A percentile compares a stretch with the other conserved stretches of the same genome.
Conservation (phyloP, 2,113 vertebrate genomes). For the Phrynosoma platyrhinos region DNA sequence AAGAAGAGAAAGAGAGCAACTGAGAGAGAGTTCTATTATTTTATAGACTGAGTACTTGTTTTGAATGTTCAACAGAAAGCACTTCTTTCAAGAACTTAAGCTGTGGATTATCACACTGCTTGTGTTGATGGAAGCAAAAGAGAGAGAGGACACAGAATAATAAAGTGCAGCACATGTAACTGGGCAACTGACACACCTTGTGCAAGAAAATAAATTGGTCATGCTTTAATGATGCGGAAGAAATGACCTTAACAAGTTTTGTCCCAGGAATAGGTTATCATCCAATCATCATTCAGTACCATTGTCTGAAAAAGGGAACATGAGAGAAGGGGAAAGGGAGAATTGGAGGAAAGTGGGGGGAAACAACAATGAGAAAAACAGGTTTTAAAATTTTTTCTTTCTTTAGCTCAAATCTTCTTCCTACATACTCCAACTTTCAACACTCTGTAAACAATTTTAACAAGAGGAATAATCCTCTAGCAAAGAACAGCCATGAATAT, state of each 20-base stretch:
- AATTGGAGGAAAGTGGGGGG: not conserved
- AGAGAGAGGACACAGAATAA: conserved; percentile 40
- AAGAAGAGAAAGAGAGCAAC: not conserved
- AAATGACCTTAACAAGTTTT: conserved; percentile 69
- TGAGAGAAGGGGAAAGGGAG: not conserved
- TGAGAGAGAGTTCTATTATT: not conserved
- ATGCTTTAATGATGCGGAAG: conserved; percentile 46
- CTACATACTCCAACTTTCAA: conserved; percentile 15
- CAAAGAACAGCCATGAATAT: not conserved
- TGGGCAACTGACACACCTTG: conserved; percentile 46
- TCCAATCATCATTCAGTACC: conserved; percentile 75
- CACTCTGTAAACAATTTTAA: conserved; percentile 27
- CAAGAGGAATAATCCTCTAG: conserved; percentile 39
- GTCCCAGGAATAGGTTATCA: conserved; percentile 49
- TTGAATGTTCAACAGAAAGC: conserved; percentile 49
- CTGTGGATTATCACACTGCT: conserved; percentile 44
- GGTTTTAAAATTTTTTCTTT: not conserved
- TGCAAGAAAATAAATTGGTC: conserved; percentile 55
- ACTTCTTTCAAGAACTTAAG: conserved; percentile 43
- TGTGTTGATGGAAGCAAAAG: conserved; percentile 36
- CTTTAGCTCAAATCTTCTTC: not conserved
- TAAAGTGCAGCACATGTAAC: conserved; percentile 59
- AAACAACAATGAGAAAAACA: not conserved
- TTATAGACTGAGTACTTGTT: accelerated
- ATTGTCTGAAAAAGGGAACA: conserved; percentile 64